Evolutionary conservation across 2,888 invertebrate species (phyloP).

Genomic region (Dynastes grantii): DNA sequence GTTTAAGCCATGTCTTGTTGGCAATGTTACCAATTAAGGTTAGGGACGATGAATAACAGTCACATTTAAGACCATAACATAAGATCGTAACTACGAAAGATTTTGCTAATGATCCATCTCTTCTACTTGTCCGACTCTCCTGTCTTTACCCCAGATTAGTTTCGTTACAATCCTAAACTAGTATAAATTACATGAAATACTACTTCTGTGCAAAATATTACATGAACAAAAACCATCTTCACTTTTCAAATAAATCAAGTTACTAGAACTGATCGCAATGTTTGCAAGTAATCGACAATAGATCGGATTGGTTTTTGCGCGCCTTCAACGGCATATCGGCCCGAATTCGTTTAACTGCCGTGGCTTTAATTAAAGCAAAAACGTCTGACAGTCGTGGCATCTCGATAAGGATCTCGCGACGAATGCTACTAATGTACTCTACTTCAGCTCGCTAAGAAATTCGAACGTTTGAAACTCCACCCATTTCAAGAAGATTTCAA

Average conservation of each 20-base stretch:
- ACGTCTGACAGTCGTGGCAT: neutral
- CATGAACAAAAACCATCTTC: neutral
- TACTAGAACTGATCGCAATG: neutral
- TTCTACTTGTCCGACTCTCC: too few species aligned
- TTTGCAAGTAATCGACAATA: neutral
- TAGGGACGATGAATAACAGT: too few species aligned
- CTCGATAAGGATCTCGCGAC: neutral
- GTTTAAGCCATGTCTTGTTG: too few species aligned
- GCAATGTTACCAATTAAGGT: too few species aligned
- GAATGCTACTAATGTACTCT: neutral
- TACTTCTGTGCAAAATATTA: neutral
- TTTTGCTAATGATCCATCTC: too few species aligned
- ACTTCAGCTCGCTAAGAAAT: neutral
- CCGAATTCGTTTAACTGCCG: neutral
- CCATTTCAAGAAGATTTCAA: neutral
- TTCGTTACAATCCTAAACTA: too few species aligned
- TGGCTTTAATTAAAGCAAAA: neutral
- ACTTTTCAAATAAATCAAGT: neutral
- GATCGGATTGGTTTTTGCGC: neutral
- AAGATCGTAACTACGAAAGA: too few species aligned
- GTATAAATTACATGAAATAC: too few species aligned
- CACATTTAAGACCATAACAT: too few species aligned
- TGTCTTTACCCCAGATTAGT: too few species aligned
- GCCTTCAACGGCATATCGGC: too few species aligned
- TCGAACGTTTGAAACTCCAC: neutral